These are phyloP conservation scores for Gadus macrocephalus DNA, from an alignment of 2,113 vertebrate species.

Conservation along the genomic window DNA sequence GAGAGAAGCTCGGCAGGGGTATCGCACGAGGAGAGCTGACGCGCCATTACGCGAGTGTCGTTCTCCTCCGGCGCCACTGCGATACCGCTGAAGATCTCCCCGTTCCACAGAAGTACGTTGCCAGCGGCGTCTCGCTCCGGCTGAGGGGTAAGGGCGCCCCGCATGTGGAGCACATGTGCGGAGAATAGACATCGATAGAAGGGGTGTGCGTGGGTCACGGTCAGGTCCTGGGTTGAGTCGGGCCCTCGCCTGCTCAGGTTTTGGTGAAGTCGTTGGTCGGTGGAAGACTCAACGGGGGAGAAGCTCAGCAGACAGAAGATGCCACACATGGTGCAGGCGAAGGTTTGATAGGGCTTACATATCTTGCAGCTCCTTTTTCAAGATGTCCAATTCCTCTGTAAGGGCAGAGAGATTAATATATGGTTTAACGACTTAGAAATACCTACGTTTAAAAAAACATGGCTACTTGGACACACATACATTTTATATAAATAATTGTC, in stretches of 20 bases:
- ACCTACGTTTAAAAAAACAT: too few species aligned
- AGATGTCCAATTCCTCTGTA: conserved; percentile 81
- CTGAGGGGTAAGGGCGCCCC: conserved; percentile 81
- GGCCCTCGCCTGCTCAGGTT: conserved; percentile 81
- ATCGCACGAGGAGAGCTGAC: conserved; percentile 66
- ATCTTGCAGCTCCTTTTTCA: conserved; percentile 83
- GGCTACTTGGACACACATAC: too few species aligned
- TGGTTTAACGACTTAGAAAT: too few species aligned
- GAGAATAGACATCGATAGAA: conserved; percentile 83
- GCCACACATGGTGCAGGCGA: conserved; percentile 82
- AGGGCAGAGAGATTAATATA: conserved; percentile 7
- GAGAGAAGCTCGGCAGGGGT: conserved; percentile 72
- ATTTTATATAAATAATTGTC: too few species aligned
- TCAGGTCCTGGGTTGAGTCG: conserved; percentile 66
- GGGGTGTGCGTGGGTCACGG: conserved; percentile 31
- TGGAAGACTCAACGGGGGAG: conserved; percentile 27
- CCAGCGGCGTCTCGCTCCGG: conserved; percentile 76
- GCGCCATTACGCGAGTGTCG: conserved; percentile 79
- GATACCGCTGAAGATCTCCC: conserved; percentile 86
- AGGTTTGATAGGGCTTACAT: conserved; percentile 62
- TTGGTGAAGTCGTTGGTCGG: conserved; percentile 53
- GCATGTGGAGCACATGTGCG: conserved; percentile 88
- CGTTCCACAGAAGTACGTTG: conserved; percentile 91
- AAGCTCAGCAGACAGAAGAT: conserved; percentile 83
- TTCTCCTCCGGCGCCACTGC: conserved; percentile 73